These are phyloP conservation scores for Magallana gigas DNA, from an alignment of 1,140 invertebrate genomes.

Conservation along the genomic window DNA sequence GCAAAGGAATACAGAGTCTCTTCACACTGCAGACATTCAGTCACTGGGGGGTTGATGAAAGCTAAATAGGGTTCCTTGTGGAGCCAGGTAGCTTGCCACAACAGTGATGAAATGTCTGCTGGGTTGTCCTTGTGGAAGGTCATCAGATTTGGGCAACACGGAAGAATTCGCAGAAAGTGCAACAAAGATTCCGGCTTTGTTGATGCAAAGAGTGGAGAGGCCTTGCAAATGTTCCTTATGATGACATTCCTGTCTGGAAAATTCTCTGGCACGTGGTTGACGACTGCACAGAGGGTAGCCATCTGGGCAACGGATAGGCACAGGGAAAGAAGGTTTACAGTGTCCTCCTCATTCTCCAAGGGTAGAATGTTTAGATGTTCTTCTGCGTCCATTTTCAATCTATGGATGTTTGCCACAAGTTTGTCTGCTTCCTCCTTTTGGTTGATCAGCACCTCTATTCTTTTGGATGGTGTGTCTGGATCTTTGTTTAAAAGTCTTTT, in stretches of 20 bases:
- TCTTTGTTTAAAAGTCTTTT: not conserved
- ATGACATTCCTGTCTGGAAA: not conserved
- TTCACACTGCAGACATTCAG: conserved; percentile 2
- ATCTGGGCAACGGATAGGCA: not conserved
- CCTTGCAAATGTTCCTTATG: not conserved
- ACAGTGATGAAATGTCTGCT: not conserved
- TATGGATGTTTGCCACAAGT: not conserved
- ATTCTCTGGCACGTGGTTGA: conserved; percentile 3
- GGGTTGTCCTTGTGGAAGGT: not conserved
- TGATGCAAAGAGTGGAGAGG: not conserved
- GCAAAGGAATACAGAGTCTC: not conserved
- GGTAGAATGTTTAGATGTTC: not conserved
- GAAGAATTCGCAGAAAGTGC: not conserved
- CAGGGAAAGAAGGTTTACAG: not conserved
- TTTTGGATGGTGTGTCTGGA: no score
- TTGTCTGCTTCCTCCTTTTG: not conserved
- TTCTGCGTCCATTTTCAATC: not conserved
- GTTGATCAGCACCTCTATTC: not conserved
- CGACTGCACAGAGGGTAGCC: not conserved
- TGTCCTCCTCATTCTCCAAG: conserved; percentile 1
- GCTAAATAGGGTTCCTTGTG: not conserved
- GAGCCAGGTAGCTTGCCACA: not conserved
- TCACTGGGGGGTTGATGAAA: not conserved
- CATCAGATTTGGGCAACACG: not conserved
- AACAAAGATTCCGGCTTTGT: not conserved